Evolutionary conservation across 2,888 invertebrate genomes (phyloP).

Genomic region (Acholoe squamosa): DNA sequence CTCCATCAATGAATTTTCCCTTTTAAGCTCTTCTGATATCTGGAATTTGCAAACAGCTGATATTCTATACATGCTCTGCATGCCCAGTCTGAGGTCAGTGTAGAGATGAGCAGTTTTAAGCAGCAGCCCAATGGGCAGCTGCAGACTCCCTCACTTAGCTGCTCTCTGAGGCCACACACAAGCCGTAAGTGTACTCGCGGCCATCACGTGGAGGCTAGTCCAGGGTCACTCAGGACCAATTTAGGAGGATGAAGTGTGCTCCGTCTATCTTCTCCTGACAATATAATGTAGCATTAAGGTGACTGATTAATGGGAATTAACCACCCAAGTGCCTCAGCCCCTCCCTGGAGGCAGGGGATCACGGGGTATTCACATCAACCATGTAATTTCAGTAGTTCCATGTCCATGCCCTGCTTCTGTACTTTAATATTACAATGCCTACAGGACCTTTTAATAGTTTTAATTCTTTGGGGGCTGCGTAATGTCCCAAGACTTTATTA

Average conservation of each 20-base stretch:
- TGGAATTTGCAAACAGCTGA: too few species aligned
- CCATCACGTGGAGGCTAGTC: neutral
- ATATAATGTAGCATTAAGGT: constrained; percentile 21
- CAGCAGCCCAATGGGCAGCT: too few species aligned
- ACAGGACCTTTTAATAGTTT: too few species aligned
- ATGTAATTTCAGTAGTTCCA: neutral
- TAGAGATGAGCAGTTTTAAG: neutral
- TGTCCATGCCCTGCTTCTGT: too few species aligned
- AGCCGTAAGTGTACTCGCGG: neutral
- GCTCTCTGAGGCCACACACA: neutral
- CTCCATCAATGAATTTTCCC: too few species aligned
- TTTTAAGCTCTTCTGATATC: too few species aligned
- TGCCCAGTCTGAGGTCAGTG: too few species aligned
- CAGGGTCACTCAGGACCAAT: neutral
- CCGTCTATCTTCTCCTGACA: constrained; percentile 21
- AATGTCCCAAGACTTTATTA: too few species aligned
- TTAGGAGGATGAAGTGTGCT: constrained; percentile 7
- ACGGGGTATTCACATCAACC: neutral
- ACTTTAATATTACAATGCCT: too few species aligned
- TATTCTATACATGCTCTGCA: too few species aligned
- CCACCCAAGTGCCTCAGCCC: neutral
- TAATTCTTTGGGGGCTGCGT: too few species aligned
- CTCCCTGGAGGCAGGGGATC: neutral
- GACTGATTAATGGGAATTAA: constrained; percentile 17
- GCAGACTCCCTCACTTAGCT: too few species aligned